phyloP scores from a whole-genome alignment of 1,140 invertebrate genomes.

The Diprion similis region DNA sequence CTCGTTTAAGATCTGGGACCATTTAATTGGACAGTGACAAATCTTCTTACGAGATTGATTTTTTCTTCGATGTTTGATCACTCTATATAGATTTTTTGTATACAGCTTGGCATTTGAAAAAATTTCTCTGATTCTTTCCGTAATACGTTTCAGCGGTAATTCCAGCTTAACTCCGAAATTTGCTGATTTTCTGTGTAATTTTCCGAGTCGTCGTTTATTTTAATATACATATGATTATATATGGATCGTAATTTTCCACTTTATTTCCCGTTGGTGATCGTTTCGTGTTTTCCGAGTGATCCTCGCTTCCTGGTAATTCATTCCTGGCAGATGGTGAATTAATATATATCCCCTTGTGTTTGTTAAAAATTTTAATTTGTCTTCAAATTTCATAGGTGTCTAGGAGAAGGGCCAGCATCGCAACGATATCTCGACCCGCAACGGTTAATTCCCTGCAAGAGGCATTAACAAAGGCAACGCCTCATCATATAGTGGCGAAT shows the following conservation, averaged over 20 bases:
- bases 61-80: too few species aligned
- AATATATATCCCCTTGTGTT: too few species aligned
- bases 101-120: constrained; percentile 15
- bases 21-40: too few species aligned
- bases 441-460: constrained; percentile 46
- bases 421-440: constrained; percentile 56
- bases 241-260: too few species aligned
- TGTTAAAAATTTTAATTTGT: too few species aligned
- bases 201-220: constrained; percentile 27
- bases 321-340: too few species aligned
- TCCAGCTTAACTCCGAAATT: constrained; percentile 14
- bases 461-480: constrained; percentile 49
- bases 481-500: constrained; percentile 15
- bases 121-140: constrained; percentile 22
- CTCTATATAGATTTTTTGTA: constrained; percentile 17
- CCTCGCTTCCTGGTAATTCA: too few species aligned
- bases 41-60: too few species aligned
- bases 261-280: too few species aligned
- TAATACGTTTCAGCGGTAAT: constrained; percentile 9
- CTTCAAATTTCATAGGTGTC: constrained; percentile 49
- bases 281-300: too few species aligned
- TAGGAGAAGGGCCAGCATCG: constrained; percentile 59
- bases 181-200: neutral
- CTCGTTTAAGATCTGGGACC: too few species aligned
- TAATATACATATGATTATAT: constrained; percentile 21